phyloP scores from a whole-genome alignment of 37 sponge, comb jelly and placozoan genomes.

The Ephydatia muelleri region DNA sequence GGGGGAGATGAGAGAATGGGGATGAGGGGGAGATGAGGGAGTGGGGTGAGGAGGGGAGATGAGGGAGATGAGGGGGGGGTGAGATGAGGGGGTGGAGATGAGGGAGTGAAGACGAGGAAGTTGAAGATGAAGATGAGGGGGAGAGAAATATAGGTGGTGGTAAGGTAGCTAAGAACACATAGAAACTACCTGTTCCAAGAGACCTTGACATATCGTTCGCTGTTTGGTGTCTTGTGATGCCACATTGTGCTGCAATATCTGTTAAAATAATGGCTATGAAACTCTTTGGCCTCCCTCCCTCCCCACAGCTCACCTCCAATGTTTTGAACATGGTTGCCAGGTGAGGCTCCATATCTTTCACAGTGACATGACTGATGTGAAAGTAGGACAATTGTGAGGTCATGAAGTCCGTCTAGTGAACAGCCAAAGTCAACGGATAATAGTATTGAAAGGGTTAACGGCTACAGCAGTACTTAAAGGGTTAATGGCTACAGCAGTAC shows the following conservation, averaged over 20 bases:
- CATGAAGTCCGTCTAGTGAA: conserved; percentile 67
- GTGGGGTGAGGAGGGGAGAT: background rate
- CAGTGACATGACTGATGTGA: conserved; percentile 71
- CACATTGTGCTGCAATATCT: conserved; percentile 16
- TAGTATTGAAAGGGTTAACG: background rate
- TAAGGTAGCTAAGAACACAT: no score
- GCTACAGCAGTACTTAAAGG: background rate
- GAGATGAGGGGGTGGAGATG: background rate
- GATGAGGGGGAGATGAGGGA: background rate
- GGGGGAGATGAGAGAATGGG: background rate
- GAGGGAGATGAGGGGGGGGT: background rate
- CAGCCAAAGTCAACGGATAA: no score
- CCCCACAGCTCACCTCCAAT: conserved; percentile 37
- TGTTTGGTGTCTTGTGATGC: conserved; percentile 12
- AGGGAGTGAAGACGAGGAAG: background rate
- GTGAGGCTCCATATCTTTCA: conserved; percentile 61
- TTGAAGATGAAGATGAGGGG: background rate
- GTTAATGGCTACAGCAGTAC: background rate
- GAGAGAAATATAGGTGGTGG: background rate
- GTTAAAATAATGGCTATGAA: background rate
- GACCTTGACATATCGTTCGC: background rate
- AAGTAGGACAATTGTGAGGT: conserved; percentile 76
- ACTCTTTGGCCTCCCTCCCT: background rate
- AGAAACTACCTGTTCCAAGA: conserved; percentile 24
- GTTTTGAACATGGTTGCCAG: conserved; percentile 37